Base-by-base conservation (phyloP, 2,888 invertebrate species). In the Leucozona laternaria region DNA sequence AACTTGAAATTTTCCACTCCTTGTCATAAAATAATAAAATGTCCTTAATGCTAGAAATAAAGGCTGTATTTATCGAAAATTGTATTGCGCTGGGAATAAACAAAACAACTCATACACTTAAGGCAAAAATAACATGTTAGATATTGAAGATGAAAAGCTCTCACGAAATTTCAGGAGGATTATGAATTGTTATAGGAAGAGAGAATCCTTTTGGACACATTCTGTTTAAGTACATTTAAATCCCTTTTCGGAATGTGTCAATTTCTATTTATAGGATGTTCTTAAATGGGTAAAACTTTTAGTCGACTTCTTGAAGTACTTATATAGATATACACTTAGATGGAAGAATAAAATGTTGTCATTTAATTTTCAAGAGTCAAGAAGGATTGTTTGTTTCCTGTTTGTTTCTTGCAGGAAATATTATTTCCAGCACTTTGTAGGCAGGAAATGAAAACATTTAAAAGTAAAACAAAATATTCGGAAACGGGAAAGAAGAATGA, bases 101-200 rank as follows among this genome's bases (percentile, higher is more conserved):
- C 40, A 64, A 13, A 40, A 64, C n/a, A 37, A 34, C 11, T 57
- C 55, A 28, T n/a, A 68, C 25, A 64, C 77, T 53, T 17, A 28
- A 50, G 25, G 20, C 31, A 7, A 57, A 71, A 40, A 48, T 55
- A 22, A 58, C 58, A 37, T 34, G 13, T 58, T 22, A 15, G 13
- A 37, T 20, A 11, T 37, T 40, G 20, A 81, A 71, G 77, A 70
- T 45, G 45, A 70, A 31, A 55, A 37, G 34, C 68, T 60, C 37
- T 45, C 13, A 17, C 11, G 28, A 58, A 48, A 66, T 58, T 50
- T 62, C 34, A 17, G 22, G 43, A 43, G 71, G 71, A 81, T 77
- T 72, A 81, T 81, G 64, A 81, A 58, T 77, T 64, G 40, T 72
- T 62, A 45, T n/a, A 37, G 48, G 68, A 57, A 70, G 75, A 40